Evolutionary conservation across 2,113 vertebrate species (phyloP), one percentile per base, ranked within the genome.

Genomic region (Nycticorax nycticorax): DNA sequence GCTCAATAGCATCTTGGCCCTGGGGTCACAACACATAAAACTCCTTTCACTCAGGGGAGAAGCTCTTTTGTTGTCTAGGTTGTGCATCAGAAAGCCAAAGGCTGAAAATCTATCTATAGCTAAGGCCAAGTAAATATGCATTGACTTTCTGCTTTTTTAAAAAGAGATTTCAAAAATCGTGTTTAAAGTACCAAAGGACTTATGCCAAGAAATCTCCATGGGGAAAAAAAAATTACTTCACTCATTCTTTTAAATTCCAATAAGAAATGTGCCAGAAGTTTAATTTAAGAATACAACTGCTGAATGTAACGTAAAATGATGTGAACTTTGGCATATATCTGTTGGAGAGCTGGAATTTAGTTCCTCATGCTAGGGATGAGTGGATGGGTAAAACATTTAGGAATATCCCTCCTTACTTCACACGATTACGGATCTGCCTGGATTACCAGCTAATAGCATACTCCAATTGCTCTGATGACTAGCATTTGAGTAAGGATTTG

Each of bases 361-460:
- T 32, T 96, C 50, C 23, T 79, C 16, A 27, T 5, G 4, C 45
- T 71, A 71, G 59, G 28, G 50, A 88, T 93, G 72, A 94, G 50
- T 66, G 28, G 16, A 86, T 63, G 41, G 19, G 47, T 80, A 90
- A 96, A 95, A 77, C 3, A 69, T 71, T 88, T 85, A 68, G 88
- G 90, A 94, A 94, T 85, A 93, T 86, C 75, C 85, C 72, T 86
- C 76, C 37, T 92, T 80, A 60, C 72, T 93, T 84, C 68, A 92
- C 14, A 48, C 5, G 14, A 78, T 86, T 88, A 77, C 52, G 85
- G 81, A 92, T 88, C 41, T 92, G 59, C 23, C 72, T 59, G 43
- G 56, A 88, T 92, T 85, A 50, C 60, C 23, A 66, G 23, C 55
- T 92, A 62, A 86, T 39, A 43, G 52, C 77, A 62, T 77, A 76